phyloP scores from a whole-genome alignment of 2,888 invertebrate species.

The Odontocerum albicorne region DNA sequence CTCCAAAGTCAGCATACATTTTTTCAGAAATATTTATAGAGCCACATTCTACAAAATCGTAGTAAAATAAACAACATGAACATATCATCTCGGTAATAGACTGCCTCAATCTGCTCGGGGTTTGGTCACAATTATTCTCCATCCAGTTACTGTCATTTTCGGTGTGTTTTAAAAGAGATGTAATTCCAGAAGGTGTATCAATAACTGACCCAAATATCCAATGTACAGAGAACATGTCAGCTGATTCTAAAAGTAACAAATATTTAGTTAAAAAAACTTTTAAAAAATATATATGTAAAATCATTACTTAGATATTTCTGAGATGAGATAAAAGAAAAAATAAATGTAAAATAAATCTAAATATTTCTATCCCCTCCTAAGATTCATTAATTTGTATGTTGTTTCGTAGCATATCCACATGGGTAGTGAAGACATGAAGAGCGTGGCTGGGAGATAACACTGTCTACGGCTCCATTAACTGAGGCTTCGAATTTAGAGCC shows the following conservation, averaged over 20 bases:
- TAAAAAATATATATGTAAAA: too few relatives aligned
- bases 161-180: conserved; percentile 18
- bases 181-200: conserved; percentile 26
- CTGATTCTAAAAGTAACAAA: neutral
- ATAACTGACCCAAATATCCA: conserved; percentile 27
- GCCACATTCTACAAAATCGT: neutral
- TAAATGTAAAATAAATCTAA: too few relatives aligned
- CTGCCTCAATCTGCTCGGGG: conserved; percentile 18
- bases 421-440: too few relatives aligned
- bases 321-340: too few relatives aligned
- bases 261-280: too few relatives aligned
- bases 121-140: conserved; percentile 14
- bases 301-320: too few relatives aligned
- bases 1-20: conserved; percentile 9
- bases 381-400: too few relatives aligned
- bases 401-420: too few relatives aligned
- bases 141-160: conserved; percentile 25
- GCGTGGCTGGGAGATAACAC: too few relatives aligned
- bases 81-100: conserved; percentile 20
- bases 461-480: too few relatives aligned
- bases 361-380: too few relatives aligned
- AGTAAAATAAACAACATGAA: conserved; percentile 16
- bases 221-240: neutral
- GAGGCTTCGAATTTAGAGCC: too few relatives aligned
- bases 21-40: neutral